These are phyloP conservation scores for Zaprionus tsacasi DNA, from an alignment of 1,140 invertebrate species.

Conservation along the genomic window DNA sequence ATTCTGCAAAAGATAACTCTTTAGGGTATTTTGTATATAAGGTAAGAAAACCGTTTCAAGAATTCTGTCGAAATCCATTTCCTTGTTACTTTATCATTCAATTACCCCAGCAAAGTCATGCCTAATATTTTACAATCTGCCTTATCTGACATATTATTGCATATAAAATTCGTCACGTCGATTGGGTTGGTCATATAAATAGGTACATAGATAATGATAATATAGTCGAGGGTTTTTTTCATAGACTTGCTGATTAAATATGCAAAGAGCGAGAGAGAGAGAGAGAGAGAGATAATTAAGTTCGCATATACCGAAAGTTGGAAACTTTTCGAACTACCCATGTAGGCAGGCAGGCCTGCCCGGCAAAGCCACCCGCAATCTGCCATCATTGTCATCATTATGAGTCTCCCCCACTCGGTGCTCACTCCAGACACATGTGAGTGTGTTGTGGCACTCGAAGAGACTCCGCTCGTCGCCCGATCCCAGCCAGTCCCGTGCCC, in stretches of 20 bases:
- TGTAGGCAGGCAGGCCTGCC: background rate
- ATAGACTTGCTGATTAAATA: background rate
- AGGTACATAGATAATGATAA: background rate
- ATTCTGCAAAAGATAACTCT: background rate
- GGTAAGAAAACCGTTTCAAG: background rate
- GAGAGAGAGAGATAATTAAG: background rate
- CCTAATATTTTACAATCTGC: background rate
- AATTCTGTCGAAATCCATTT: background rate
- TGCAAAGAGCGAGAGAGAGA: too few species aligned
- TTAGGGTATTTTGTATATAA: background rate
- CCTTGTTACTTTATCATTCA: background rate
- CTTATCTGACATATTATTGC: constrained; percentile 16
- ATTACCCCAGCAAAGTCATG: background rate
- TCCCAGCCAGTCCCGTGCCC: constrained; percentile 36
- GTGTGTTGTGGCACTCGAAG: constrained; percentile 40
- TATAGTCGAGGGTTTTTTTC: background rate
- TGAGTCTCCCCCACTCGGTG: constrained; percentile 45
- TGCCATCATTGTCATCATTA: constrained; percentile 55
- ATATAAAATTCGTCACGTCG: constrained; percentile 2
- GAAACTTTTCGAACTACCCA: constrained; percentile 44
- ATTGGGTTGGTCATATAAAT: constrained; percentile 8
- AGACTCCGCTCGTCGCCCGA: background rate
- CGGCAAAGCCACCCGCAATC: constrained; percentile 50
- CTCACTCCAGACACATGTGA: constrained; percentile 49
- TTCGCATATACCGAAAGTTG: background rate